phyloP scores from a whole-genome alignment of 2,888 invertebrate species.

The Entomobrya proxima region DNA sequence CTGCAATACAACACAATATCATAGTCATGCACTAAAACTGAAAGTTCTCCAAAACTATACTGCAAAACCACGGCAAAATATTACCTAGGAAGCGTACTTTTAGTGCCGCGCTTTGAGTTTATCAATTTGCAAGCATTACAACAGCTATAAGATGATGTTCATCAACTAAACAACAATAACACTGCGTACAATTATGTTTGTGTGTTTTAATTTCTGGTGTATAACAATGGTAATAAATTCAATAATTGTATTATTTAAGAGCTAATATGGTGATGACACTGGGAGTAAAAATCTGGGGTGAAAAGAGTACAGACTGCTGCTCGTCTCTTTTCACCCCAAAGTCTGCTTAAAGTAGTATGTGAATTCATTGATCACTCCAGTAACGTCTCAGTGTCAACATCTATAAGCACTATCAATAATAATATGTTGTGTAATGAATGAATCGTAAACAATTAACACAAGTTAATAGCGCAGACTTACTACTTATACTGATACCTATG shows the following conservation, averaged over 20 bases:
- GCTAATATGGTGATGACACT: neutral
- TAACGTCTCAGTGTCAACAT: neutral
- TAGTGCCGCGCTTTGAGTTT: neutral
- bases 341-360: no score
- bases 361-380: no score
- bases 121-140: no score
- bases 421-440: neutral
- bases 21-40: no score
- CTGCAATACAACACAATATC: no score
- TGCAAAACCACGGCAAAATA: no score
- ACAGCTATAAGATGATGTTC: neutral
- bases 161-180: neutral
- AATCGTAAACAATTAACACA: slow-evolving; percentile 10
- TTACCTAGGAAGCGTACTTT: no score
- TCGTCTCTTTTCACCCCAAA: no score
- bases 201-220: neutral
- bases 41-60: no score
- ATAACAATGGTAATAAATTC: neutral
- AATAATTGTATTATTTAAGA: neutral
- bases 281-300: no score
- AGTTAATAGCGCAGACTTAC: slow-evolving; percentile 25
- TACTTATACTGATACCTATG: slow-evolving; percentile 35
- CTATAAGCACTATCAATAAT: neutral
- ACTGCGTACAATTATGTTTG: neutral
- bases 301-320: no score